Evolutionary conservation across 2,113 vertebrate species (phyloP), one percentile per base, ranked within the genome.

Genomic region (Chionis minor): DNA sequence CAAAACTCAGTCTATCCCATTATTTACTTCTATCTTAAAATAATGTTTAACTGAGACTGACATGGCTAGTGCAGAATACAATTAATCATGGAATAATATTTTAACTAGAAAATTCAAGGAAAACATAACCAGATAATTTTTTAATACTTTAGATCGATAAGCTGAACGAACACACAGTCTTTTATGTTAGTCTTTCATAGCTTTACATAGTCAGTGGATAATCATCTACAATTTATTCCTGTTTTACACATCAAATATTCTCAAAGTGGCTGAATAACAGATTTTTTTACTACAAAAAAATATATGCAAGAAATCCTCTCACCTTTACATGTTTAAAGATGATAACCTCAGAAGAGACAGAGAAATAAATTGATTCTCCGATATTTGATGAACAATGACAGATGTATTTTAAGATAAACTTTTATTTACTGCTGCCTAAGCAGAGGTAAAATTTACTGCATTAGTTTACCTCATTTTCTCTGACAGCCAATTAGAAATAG

Each of bases 211-310:
- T 27, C 66, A 79, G 18, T 12, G 49, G 33, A 51, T 79, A 11
- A 59, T 72, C 86, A 88, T 93, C 88, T 90, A 93, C 86, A 66
- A 58, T 86, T 95, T 80, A 73, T 79, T 96, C 86, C 77, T 32
- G 44, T 90, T 94, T 95, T 44, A 63, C n/a, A 89, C 88, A 59
- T 40, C 65, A 93, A 86, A 62, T 35, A 92, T 79, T 94, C 86
- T 81, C 78, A 92, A 88, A 35, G 38, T 86, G 23, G 27, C 56
- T 85, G 67, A 85, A 74, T 24, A 93, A 91, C 8, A 2, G 38
- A 14, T 28, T n/a, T 75, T 80, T 74, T 86, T 47, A 54, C 26
- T 56, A 42, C 62, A 42, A 86, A 67, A 67, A 96, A 93, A 28
- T 26, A 86, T 9, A 51, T 44, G 13, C 58, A 93, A 75, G 59